Base-by-base conservation (phyloP, 2,113 vertebrate species). In the Seriola aureovittata region DNA sequence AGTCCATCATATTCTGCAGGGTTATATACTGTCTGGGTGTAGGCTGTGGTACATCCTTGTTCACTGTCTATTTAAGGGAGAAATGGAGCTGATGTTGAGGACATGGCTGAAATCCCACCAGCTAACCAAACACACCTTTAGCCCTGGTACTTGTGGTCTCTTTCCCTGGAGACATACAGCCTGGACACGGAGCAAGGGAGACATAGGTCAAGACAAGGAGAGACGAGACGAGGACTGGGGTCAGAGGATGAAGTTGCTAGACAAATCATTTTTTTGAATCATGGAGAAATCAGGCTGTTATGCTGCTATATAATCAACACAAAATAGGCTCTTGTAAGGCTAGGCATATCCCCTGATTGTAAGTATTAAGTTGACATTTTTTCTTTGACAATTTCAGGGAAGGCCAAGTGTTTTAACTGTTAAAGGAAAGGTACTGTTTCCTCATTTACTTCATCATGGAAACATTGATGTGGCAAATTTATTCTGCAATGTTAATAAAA, bases 41-140 rank as follows among this genome's bases (percentile, higher is more conserved):
- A 16, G 48, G 59, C 54, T 25, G 12, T 36, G 36, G 55, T 32
- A 38, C 57, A 42, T 21, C 42, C 60, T 32, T 46, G 4, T 23
- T 69, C 58, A 12, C 40, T n/a, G 32, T 44, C 75, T 36, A 40
- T 71, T 81, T 64, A 59, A 75, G n/a, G 77, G 32, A 63, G 74
- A 65, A 14, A 17, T 46, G 54, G 7, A 36, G 71, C n/a, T 46
- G 34, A 60, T 50, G 59, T 63, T 10, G 19, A 54, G 40, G 50
- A 23, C 11, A n/a, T 34, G 12, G 23, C 54, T 77, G 11, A 34
- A 48, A 65, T 79, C 72, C 54, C 70, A 75, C 34, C 64, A 83
- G 83, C 85, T 82, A 78, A 82, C 81, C 38, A 87, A 90, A 81
- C 83, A 73, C 87, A 78, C 66, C 80, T 82, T 58, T 38, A 77